Base-by-base conservation (phyloP, 2,888 invertebrate genomes). In the Dynastes maya region DNA sequence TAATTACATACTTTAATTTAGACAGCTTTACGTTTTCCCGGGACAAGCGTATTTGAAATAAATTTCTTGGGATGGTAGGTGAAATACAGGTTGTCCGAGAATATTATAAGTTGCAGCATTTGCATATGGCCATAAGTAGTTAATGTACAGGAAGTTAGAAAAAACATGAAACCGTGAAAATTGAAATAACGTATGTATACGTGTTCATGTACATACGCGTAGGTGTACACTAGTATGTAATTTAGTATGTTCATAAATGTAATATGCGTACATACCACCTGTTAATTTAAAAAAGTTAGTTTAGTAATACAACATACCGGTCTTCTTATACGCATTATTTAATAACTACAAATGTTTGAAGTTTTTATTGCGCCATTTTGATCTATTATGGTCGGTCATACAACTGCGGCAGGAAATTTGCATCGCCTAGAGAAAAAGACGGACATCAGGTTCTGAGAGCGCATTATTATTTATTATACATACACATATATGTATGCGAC, bases 321-420 rank as follows among this genome's bases (percentile, higher is more conserved):
- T 40, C 61, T 16, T 27, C 72, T 74, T 40, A 5, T 58, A 58
- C 61, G 45, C 49, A 55, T 61, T 63, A 74, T 74, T 74, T 74
- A 74, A 74, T 74, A 74, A 63, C 72, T 74, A 74, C 45, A 61
- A 68, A 74, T 45, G 72, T 72, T 61, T 68, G 49, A 68, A 22
- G 51, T 27, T 68, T 58, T 68, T 68, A 51, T 29, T 49, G 51
- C 40, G 29, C 51, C n/a, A 51, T 29, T 61, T 61, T 80, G 80
- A 80, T 80, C 81, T 79, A 81, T 80, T 80, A 76, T 76, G 79
- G 80, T 79, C 76, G 79, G 80, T 80, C 81, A 80, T 80, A 81
- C 80, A 74, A 79, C 71, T 68, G 70, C 78, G 55, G 68, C 40
- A 55, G n/a, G 77, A 72, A 80, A 81, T 81, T 81, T 81, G 79